A percentile compares a stretch with the other conserved stretches of the same genome.
These are phyloP conservation scores for Acheta domesticus DNA, from an alignment of 2,888 invertebrate genomes.

Conservation along the genomic window DNA sequence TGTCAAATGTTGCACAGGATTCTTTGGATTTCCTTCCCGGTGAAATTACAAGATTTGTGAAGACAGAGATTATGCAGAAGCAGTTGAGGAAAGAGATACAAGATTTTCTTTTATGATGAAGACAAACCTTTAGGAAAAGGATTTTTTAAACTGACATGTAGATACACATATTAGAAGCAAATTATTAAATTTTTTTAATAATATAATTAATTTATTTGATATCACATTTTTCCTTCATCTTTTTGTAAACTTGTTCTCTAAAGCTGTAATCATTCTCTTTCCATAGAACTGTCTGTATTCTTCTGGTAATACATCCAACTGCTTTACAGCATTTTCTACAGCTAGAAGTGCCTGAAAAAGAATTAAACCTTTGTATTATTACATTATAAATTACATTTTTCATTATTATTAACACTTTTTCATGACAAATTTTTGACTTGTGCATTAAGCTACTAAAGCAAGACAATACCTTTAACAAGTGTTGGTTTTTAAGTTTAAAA, in stretches of 20 bases:
- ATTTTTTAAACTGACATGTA: neutral
- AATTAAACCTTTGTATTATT: slow-evolving; percentile 12
- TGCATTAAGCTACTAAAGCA: neutral
- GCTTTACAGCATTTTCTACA: slow-evolving; percentile 49
- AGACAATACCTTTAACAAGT: neutral
- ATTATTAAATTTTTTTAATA: neutral
- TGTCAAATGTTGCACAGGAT: neutral
- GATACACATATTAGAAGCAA: no score
- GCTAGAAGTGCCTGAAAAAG: slow-evolving; percentile 46
- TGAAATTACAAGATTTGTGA: slow-evolving; percentile 39
- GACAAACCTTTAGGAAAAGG: neutral
- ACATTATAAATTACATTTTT: neutral
- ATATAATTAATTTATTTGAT: neutral
- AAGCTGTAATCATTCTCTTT: slow-evolving; percentile 45
- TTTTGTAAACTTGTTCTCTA: slow-evolving; percentile 38
- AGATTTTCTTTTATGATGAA: slow-evolving; percentile 40
- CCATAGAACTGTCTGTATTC: slow-evolving; percentile 52
- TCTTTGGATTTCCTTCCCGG: slow-evolving; percentile 37
- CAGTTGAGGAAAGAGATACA: slow-evolving; percentile 41
- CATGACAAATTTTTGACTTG: no score
- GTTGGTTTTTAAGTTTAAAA: no score
- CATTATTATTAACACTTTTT: neutral
- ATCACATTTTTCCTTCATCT: neutral
- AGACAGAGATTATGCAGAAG: slow-evolving; percentile 40
- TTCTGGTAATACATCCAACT: slow-evolving; percentile 48